Evolutionary conservation across 2,797 vertebrate species (phyloP).

Genomic region (Garrulus glandarius): DNA sequence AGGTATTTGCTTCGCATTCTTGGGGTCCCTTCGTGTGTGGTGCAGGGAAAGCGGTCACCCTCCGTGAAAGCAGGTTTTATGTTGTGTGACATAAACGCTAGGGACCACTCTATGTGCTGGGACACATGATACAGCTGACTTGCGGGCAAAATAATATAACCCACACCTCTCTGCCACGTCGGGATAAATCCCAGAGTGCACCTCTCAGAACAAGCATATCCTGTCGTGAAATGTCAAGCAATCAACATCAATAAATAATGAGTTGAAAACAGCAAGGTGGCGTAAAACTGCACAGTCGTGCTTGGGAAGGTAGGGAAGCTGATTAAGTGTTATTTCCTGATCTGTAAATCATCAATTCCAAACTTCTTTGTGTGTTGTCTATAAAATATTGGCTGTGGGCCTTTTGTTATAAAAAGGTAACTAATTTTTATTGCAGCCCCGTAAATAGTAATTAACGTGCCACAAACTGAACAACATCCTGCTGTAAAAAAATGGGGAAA

Average conservation of each 20-base stretch:
- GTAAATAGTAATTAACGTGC: slow-evolving; percentile 71
- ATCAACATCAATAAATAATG: slow-evolving; percentile 61
- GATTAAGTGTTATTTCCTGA: slow-evolving; percentile 78
- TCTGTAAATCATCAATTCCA: slow-evolving; percentile 76
- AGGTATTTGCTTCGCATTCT: neutral
- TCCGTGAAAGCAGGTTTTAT: slow-evolving; percentile 4
- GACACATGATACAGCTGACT: slow-evolving; percentile 34
- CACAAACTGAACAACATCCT: slow-evolving; percentile 64
- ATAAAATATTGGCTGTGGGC: slow-evolving; percentile 70
- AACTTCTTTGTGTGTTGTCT: slow-evolving; percentile 61
- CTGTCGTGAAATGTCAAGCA: slow-evolving; percentile 45
- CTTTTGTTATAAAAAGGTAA: slow-evolving; percentile 71
- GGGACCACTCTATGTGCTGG: neutral
- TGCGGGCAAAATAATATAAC: slow-evolving; percentile 17
- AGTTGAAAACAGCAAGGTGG: slow-evolving; percentile 58
- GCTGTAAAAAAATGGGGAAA: slow-evolving; percentile 46
- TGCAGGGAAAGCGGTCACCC: neutral
- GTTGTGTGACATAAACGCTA: slow-evolving; percentile 21
- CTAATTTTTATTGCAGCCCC: slow-evolving; percentile 67
- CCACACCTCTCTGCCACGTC: neutral
- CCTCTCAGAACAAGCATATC: slow-evolving; percentile 41
- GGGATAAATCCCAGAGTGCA: slow-evolving; percentile 51
- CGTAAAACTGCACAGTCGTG: slow-evolving; percentile 12
- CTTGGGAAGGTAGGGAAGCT: slow-evolving; percentile 49
- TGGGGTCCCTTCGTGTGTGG: slow-evolving; percentile 32